A percentile compares a stretch with the other conserved stretches of the same genome.
These are phyloP conservation scores for Drosophila busckii DNA, from an alignment of 1,140 invertebrate genomes.

Conservation along the genomic window DNA sequence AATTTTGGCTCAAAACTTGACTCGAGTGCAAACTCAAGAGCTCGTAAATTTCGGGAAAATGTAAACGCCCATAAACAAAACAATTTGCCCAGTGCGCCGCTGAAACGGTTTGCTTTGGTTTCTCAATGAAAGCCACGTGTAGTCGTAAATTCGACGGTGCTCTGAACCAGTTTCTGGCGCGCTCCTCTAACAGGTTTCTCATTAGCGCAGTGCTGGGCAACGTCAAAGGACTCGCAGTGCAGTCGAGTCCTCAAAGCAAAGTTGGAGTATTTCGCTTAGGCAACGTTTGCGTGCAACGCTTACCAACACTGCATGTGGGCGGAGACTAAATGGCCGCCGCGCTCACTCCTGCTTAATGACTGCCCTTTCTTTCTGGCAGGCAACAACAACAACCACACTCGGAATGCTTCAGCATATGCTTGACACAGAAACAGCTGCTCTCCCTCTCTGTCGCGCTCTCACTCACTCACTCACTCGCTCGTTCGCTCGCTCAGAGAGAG, in stretches of 20 bases:
- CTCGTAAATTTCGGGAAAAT: slow-evolving; percentile 62
- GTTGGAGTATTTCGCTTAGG: slow-evolving; percentile 18
- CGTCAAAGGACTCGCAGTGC: not conserved
- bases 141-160: slow-evolving; percentile 49
- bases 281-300: slow-evolving; percentile 22
- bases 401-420: slow-evolving; percentile 66
- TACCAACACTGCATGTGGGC: slow-evolving; percentile 59
- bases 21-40: slow-evolving; percentile 44
- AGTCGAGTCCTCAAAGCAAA: not conserved
- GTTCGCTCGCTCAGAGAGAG: slow-evolving; percentile 30
- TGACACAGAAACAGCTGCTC: slow-evolving; percentile 65
- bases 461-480: too few species aligned
- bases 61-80: slow-evolving; percentile 78
- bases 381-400: slow-evolving; percentile 39
- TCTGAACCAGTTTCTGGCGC: slow-evolving; percentile 47
- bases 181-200: slow-evolving; percentile 73
- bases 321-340: slow-evolving; percentile 46
- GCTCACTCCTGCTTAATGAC: slow-evolving; percentile 41
- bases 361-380: slow-evolving; percentile 44
- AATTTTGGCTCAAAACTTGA: slow-evolving; percentile 14
- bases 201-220: slow-evolving; percentile 56
- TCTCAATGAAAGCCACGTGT: slow-evolving; percentile 73
- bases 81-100: slow-evolving; percentile 34
- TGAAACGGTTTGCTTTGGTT: slow-evolving; percentile 49
- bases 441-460: slow-evolving; percentile 21